Evolutionary conservation across 2,113 vertebrate species (phyloP).

Genomic region (Aythya baeri): DNA sequence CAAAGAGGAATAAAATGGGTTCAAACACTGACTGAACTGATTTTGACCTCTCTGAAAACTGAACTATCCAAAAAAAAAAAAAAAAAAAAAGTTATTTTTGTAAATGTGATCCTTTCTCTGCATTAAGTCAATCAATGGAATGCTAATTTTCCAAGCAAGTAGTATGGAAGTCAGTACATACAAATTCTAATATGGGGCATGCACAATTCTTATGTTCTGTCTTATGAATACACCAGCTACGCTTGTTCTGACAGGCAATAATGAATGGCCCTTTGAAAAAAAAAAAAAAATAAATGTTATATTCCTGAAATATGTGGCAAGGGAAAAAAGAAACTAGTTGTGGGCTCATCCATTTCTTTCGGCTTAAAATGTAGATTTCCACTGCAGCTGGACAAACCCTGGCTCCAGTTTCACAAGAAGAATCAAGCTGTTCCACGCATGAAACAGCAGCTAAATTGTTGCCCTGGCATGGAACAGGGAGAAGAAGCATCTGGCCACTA

Average conservation of each 20-base stretch:
- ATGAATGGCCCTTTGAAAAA: neutral
- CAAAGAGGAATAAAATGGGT: neutral
- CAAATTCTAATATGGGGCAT: neutral
- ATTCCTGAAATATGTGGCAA: neutral
- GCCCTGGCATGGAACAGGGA: neutral
- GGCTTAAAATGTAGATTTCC: neutral
- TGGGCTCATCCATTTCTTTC: neutral
- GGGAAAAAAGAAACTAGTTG: neutral
- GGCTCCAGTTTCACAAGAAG: neutral
- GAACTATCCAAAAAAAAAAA: neutral
- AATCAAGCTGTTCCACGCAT: neutral
- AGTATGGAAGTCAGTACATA: neutral
- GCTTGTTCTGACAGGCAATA: slow-evolving; percentile 17
- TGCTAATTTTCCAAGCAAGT: neutral
- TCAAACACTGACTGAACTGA: neutral
- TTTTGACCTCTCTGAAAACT: neutral
- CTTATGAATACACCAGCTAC: neutral
- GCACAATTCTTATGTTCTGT: neutral
- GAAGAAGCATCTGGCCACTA: neutral
- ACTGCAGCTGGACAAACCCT: neutral
- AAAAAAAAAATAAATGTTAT: neutral
- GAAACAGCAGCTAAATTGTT: neutral
- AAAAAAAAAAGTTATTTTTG: neutral
- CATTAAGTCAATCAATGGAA: neutral
- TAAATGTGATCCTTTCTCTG: neutral